phyloP scores from a whole-genome alignment of 2,113 vertebrate genomes.

The Gambusia holbrooki region DNA sequence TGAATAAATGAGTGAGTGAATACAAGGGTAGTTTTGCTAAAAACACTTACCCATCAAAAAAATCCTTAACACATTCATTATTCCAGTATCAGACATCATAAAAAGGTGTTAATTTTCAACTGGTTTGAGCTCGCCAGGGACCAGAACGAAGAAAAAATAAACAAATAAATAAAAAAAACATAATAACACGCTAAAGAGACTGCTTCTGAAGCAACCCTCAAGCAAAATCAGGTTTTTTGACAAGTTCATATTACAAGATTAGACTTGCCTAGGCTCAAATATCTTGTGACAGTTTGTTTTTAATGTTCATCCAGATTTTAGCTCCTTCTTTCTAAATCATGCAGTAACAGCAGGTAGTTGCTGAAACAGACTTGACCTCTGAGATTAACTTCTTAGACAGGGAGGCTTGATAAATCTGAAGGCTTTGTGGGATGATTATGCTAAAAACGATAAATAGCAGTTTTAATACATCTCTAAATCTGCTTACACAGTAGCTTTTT shows the following conservation, averaged over 20 bases:
- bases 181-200: conserved; percentile 20
- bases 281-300: conserved; percentile 17
- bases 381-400: conserved; percentile 76
- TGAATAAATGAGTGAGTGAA: neutral
- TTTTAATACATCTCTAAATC: conserved; percentile 44
- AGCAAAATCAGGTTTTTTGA: conserved; percentile 41
- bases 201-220: conserved; percentile 15
- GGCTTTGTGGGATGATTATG: conserved; percentile 71
- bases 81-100: neutral
- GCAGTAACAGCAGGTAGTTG: neutral
- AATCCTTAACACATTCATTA: neutral
- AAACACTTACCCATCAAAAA: neutral
- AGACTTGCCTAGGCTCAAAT: conserved; percentile 28
- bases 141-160: neutral
- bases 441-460: conserved; percentile 58
- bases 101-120: conserved; percentile 12
- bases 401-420: conserved; percentile 69
- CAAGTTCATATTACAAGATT: conserved; percentile 28
- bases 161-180: neutral
- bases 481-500: neutral
- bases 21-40: neutral
- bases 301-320: neutral
- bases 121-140: conserved; percentile 29
- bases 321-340: conserved; percentile 1
- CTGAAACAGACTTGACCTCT: conserved; percentile 68